phyloP scores from a whole-genome alignment of 1,140 invertebrate species.

The Physella acuta region DNA sequence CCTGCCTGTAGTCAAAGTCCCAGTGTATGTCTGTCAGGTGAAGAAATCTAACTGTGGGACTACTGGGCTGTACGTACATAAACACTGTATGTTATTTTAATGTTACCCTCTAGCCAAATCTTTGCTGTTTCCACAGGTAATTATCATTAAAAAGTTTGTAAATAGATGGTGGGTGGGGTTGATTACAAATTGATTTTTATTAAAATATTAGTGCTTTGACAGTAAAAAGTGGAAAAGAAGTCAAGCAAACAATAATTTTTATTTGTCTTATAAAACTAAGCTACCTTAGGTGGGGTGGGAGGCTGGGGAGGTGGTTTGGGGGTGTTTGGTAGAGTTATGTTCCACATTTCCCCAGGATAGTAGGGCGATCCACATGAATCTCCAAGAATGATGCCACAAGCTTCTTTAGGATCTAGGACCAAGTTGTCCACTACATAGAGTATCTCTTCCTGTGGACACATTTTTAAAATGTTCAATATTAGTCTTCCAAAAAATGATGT shows the following conservation, averaged over 20 bases:
- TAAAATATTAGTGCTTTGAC: too few species aligned
- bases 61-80: background rate
- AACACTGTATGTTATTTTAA: too few species aligned
- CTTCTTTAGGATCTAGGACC: background rate
- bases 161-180: too few species aligned
- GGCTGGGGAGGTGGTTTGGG: background rate
- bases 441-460: background rate
- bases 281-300: background rate
- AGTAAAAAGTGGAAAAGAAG: too few species aligned
- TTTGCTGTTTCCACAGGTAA: too few species aligned
- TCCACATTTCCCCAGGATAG: background rate
- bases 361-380: background rate
- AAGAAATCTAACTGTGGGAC: background rate
- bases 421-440: background rate
- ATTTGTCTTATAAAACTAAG: too few species aligned
- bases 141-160: too few species aligned
- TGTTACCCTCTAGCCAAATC: too few species aligned
- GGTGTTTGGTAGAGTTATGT: background rate
- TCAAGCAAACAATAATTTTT: too few species aligned
- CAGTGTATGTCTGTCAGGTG: background rate
- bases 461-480: too few species aligned
- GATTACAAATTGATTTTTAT: too few species aligned
- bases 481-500: too few species aligned
- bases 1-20: background rate
- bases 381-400: background rate